Conservation (phyloP, 2,888 invertebrate species). For the Syrphus vitripennis region DNA sequence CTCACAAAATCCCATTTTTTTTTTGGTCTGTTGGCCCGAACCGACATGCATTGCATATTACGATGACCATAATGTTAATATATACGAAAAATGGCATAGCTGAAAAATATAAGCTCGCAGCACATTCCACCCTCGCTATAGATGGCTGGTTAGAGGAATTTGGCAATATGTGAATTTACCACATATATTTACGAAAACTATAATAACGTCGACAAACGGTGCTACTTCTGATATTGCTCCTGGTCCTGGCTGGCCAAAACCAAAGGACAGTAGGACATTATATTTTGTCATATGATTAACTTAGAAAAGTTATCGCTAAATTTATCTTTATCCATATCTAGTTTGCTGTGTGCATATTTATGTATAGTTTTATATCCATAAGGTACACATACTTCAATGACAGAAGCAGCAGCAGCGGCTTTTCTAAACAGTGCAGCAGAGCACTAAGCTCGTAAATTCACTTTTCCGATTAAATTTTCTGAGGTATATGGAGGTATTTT, state of each 20-base stretch:
- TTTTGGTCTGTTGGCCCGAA: not conserved
- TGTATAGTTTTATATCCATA: not conserved
- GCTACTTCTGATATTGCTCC: not conserved
- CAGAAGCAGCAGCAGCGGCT: slow-evolving; percentile 3
- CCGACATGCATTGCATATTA: not conserved
- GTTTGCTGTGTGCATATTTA: not conserved
- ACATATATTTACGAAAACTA: not conserved
- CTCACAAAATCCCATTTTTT: not conserved
- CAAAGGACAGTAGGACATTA: slow-evolving; percentile 61
- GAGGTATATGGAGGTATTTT: slow-evolving; percentile 9
- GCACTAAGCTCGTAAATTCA: slow-evolving; percentile 54
- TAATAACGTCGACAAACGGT: slow-evolving; percentile 1
- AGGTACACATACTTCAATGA: slow-evolving; percentile 16
- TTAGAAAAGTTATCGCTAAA: slow-evolving; percentile 44
- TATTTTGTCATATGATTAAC: slow-evolving; percentile 66
- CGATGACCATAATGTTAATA: not conserved
- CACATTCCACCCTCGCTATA: slow-evolving; percentile 13
- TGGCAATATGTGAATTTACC: not conserved
- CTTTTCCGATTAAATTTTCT: slow-evolving; percentile 62
- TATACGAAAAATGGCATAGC: not conserved
- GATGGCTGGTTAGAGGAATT: not conserved
- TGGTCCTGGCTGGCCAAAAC: slow-evolving; percentile 13
- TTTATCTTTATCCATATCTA: slow-evolving; percentile 50
- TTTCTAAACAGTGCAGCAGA: slow-evolving; percentile 11
- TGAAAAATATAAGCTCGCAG: not conserved